Evolutionary conservation across 1,140 invertebrate genomes (phyloP).

Genomic region (Hirudo medicinalis): DNA sequence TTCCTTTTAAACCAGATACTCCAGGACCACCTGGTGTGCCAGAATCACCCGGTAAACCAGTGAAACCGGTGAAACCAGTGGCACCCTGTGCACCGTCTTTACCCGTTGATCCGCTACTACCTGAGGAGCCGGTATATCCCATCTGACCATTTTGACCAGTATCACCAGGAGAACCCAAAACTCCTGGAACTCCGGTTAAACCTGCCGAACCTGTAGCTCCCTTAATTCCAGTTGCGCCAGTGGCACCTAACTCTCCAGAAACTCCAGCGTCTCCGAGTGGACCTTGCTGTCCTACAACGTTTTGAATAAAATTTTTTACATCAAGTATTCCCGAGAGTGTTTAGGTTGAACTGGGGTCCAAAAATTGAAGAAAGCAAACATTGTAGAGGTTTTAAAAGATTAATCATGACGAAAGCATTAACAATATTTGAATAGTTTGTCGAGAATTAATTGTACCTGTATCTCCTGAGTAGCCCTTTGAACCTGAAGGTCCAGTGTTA

Average conservation of each 20-base stretch:
- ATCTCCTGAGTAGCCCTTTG: background rate
- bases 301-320: background rate
- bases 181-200: background rate
- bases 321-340: background rate
- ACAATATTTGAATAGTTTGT: background rate
- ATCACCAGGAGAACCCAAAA: background rate
- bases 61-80: slow-evolving; percentile 10
- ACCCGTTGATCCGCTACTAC: background rate
- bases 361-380: too few species aligned
- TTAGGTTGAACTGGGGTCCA: too few species aligned
- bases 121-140: background rate
- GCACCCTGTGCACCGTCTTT: background rate
- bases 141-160: background rate
- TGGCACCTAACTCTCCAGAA: background rate
- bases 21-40: slow-evolving; percentile 6
- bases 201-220: slow-evolving; percentile 12
- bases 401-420: too few species aligned
- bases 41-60: slow-evolving; percentile 12
- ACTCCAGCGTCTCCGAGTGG: slow-evolving; percentile 3
- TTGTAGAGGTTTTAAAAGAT: too few species aligned
- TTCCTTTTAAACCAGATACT: slow-evolving; percentile 12
- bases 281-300: background rate
- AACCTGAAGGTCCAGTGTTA: background rate
- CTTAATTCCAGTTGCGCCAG: background rate
- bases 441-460: slow-evolving; percentile 8